Base-by-base conservation (phyloP, 2,888 invertebrate species). In the Melanophora roralis region DNA sequence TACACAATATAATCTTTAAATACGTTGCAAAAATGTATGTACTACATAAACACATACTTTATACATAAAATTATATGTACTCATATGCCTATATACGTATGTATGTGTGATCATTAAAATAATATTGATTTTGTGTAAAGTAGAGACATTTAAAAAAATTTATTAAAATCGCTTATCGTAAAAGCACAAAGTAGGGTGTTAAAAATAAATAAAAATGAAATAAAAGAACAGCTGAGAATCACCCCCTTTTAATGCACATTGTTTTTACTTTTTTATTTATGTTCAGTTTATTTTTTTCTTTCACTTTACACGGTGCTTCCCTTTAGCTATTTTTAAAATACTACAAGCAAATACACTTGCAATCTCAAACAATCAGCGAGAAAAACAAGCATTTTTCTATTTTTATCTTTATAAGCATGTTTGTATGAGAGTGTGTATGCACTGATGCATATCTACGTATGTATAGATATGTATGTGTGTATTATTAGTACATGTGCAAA, bases 291-390 rank as follows among this genome's bases (percentile, higher is more conserved):
- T 53, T n/a, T 3, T 36, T 27, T 27, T 6, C 27, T 5, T 27
- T 27, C n/a, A n/a, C 6, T 62, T 19, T 49, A 38, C 45, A 27
- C 57, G 19, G 12, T n/a, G 57, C 36, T 62, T 71, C 53, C 53
- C 51, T 67, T 19, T 16, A 57, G 64, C 34, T 76, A 76, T 76
- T 76, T 76, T 64, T 76, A 76, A 76, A 68, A 68, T 74, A 65
- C 65, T 65, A 74, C 34, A 65, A 65, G 49, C 16, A 53, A 45
- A 36, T 51, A 38, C 49, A 40, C 14, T 16, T 21, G 23, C 45
- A 34, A 16, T 7, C 32, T 45, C 38, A 55, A 43, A 38, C 19
- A 68, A 32, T 57, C 8, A 34, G 11, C 49, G 57, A 23, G 65
- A 71, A 47, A 27, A 55, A 49, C 60, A 64, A 12, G 47, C 40